Percentiles rank a stretch among this genome's conserved stretches.
Conservation (phyloP, 2,888 invertebrate species). For the Bursaphelenchus okinawaensis region DNA sequence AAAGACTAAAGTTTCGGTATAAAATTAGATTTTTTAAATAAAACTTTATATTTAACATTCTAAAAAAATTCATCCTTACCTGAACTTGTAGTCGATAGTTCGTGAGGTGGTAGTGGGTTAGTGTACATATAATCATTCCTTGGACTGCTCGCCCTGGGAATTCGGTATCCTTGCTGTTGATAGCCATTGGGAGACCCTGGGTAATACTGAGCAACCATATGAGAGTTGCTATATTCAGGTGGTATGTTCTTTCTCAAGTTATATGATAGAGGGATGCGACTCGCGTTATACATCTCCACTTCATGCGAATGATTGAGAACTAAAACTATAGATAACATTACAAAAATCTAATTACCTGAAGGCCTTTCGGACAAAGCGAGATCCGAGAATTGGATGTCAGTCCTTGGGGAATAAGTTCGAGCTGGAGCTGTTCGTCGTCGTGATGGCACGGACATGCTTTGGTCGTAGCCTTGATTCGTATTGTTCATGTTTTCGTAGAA, state of each 20-base stretch:
- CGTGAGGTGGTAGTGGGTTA: neutral
- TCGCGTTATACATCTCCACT: neutral
- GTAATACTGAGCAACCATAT: constrained; percentile 18
- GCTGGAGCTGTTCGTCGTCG: neutral
- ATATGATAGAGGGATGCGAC: constrained; percentile 12
- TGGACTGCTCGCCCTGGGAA: neutral
- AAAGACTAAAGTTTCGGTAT: neutral
- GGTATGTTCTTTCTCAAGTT: constrained; percentile 11
- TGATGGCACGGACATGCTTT: neutral
- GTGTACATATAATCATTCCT: neutral
- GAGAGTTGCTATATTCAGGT: constrained; percentile 2
- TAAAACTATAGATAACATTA: neutral
- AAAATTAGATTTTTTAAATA: too few relatives aligned
- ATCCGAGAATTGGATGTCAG: neutral
- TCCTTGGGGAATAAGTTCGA: neutral
- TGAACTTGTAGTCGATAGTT: neutral
- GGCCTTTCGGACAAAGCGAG: neutral
- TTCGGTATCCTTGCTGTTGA: neutral
- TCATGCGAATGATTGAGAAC: neutral
- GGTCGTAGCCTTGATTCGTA: neutral
- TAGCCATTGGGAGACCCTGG: neutral
- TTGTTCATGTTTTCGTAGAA: neutral
- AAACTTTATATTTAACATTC: too few relatives aligned
- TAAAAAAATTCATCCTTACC: too few relatives aligned
- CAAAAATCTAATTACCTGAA: neutral